Evolutionary conservation across 2,113 vertebrate genomes (phyloP), one percentile per base, ranked within the genome.

Genomic region (Mionectes macconnelli): DNA sequence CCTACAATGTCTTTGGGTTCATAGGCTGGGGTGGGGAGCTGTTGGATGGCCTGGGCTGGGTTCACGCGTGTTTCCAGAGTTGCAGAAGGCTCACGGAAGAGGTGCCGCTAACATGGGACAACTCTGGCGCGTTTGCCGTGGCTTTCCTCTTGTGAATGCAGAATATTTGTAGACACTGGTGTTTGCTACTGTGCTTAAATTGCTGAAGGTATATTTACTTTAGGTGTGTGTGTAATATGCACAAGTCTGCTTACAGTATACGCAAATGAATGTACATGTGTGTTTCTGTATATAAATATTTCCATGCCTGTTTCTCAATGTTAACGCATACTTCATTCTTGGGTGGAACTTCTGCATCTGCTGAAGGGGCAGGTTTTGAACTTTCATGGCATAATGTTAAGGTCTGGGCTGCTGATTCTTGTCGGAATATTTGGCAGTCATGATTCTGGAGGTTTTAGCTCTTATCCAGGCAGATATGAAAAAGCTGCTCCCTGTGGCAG

Each of bases 401-500:
- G 8, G 49, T 87, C 52, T 49, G 39, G 56, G 5, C 52, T 81
- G 44, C 59, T 80, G 55, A 6, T 33, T n/a, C 25, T 47, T 89
- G 22, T 42, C 66, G 22, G 33, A 72, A 8, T n/a, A 13, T 40
- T 90, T 92, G 83, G 28, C 42, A 52, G 56, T 72, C 28, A 3
- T n/a, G 56, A 52, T 78, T 89, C 47, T 44, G 55, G 33, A 68
- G 50, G 35, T 69, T 92, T 84, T 93, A 74, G 64, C 21, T 92
- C 59, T 93, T 84, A 82, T 40, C 42, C 81, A 52, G 47, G 60
- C 47, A 94, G 56, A 72, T 93, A 68, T 30, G 80, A 84, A 90
- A 95, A 89, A 84, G 30, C 64, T 89, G 64, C 39, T 86, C 73
- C 93, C 73, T 24, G 55, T 13, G 27, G 83, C 94, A 89, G 44